A percentile compares a stretch with the other conserved stretches of the same genome.
Conservation (phyloP, 2,888 invertebrate genomes). For the Periphyllus acericola region DNA sequence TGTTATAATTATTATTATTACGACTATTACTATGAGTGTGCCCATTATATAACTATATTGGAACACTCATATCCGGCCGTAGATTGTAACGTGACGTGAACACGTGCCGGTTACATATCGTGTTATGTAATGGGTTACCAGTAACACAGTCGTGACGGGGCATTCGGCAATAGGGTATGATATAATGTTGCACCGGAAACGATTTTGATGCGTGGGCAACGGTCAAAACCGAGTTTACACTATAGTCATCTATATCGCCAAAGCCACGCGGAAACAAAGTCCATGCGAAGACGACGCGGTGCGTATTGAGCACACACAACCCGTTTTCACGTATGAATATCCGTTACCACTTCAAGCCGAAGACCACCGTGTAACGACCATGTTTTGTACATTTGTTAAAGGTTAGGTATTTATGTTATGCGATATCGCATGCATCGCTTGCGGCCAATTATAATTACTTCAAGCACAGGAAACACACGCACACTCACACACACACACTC, state of each 20-base stretch:
- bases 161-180: too few relatives aligned
- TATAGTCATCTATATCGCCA: background rate
- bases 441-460: too few relatives aligned
- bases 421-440: too few relatives aligned
- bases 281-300: too few relatives aligned
- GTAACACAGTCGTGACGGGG: too few relatives aligned
- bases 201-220: background rate
- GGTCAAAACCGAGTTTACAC: conserved; percentile 20
- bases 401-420: too few relatives aligned
- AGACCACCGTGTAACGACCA: too few relatives aligned
- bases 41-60: background rate
- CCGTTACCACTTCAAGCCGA: background rate
- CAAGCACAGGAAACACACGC: too few relatives aligned
- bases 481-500: too few relatives aligned
- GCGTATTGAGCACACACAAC: background rate
- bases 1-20: background rate
- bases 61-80: background rate
- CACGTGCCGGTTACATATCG: background rate
- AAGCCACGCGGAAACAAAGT: background rate
- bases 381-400: too few relatives aligned
- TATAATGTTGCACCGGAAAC: background rate
- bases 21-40: background rate
- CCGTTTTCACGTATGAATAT: background rate
- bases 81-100: background rate
- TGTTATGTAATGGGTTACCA: background rate